Evolutionary conservation across 2,888 invertebrate genomes (phyloP), one percentile per base, ranked within the genome.

Genomic region (Steromphala cineraria): DNA sequence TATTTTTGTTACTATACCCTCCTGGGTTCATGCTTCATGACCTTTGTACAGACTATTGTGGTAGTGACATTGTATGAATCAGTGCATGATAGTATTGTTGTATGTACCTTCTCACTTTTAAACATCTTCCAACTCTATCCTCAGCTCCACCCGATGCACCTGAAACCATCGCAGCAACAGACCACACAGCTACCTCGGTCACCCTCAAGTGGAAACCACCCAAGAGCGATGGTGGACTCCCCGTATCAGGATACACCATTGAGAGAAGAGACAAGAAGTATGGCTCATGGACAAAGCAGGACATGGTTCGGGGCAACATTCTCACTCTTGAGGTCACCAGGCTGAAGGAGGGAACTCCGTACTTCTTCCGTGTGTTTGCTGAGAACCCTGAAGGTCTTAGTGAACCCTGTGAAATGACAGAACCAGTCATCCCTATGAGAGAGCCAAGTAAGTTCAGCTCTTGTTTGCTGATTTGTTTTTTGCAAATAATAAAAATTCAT

Each of bases 331-430:
- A 88, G 24, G 88, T 91, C 15, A 85, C 87, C 55, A 87, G 86
- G 40, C 87, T 93, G 53, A 79, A 85, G 24, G 91, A 91, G 67
- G 92, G 91, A 40, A 85, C 86, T 15, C 91, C 92, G 77, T 93
- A 93, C 83, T 90, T 89, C 81, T 93, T 93, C 89, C 85, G 92
- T 62, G 91, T 93, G 4, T 87, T 89, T 80, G 92, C 93, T 67
- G 88, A 89, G 71, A 92, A 93, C 83, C 87, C 89, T n/a, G 92
- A 90, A 55, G 99, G 99, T 4, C 97, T 80, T 31, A 75, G 83
- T 52, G 80, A 80, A 28, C 75, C 78, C 52, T 67, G 81, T 31
- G 76, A 74, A 24, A 78, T 81, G 21, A 67, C 78, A 52, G 83
- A 81, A 52, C 36, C 80, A 79, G 83, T 78, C 31, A 79, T 79